A percentile compares a stretch with the other conserved stretches of the same genome.
Conservation (phyloP, 2,888 invertebrate genomes). For the Oxytorus armatus region DNA sequence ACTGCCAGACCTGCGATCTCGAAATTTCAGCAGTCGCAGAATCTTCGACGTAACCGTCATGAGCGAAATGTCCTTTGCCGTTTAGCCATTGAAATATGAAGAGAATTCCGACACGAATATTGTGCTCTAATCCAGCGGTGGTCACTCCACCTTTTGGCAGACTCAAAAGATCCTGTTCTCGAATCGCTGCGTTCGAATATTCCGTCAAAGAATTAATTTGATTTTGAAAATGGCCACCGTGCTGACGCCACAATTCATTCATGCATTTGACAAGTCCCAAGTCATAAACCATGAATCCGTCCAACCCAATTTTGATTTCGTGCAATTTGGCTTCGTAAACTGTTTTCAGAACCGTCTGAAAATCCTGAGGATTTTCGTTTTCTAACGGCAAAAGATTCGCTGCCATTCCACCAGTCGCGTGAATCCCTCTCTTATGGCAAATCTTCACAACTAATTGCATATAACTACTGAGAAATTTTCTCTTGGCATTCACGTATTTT, state of each 20-base stretch:
- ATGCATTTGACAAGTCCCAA: slow-evolving; percentile 86
- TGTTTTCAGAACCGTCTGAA: slow-evolving; percentile 83
- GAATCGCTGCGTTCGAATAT: slow-evolving; percentile 80
- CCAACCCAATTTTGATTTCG: slow-evolving; percentile 87
- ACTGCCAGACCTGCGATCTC: slow-evolving; percentile 90
- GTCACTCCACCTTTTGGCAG: slow-evolving; percentile 89
- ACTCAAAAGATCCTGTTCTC: slow-evolving; percentile 85
- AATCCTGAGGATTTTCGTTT: slow-evolving; percentile 75
- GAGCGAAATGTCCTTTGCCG: slow-evolving; percentile 89
- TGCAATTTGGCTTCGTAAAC: slow-evolving; percentile 85
- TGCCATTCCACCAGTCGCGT: slow-evolving; percentile 90
- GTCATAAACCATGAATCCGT: slow-evolving; percentile 91
- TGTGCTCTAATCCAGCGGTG: slow-evolving; percentile 87
- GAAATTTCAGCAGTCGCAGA: slow-evolving; percentile 92
- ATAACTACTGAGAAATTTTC: slow-evolving; percentile 88
- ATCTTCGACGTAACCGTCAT: slow-evolving; percentile 89
- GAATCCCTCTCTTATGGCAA: slow-evolving; percentile 87
- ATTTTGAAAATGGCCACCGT: slow-evolving; percentile 84
- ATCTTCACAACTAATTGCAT: slow-evolving; percentile 87
- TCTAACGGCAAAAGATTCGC: slow-evolving; percentile 86
- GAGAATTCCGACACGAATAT: slow-evolving; percentile 88
- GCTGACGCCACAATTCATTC: slow-evolving; percentile 86
- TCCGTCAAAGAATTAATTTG: slow-evolving; percentile 85
- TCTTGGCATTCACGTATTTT: slow-evolving; percentile 88
- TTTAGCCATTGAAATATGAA: slow-evolving; percentile 90